These are phyloP conservation scores for Drosophila rhopaloa DNA, from an alignment of 1,140 invertebrate species.

Conservation along the genomic window DNA sequence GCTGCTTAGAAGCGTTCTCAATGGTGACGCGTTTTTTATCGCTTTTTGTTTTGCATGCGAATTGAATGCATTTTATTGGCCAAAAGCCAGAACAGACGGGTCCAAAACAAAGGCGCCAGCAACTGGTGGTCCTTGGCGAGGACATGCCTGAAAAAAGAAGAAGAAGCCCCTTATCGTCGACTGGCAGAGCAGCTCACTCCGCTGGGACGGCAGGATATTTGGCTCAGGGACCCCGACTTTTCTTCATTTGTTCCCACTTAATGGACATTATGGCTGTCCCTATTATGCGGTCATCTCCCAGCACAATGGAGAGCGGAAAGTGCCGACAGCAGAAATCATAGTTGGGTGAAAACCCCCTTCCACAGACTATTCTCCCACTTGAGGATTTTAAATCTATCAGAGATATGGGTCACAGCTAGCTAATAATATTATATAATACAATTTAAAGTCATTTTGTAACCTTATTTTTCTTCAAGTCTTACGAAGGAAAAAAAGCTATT, in stretches of 20 bases:
- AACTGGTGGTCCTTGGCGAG: constrained; percentile 40
- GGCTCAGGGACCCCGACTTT: constrained; percentile 28
- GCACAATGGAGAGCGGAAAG: constrained; percentile 52
- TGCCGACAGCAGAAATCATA: not conserved
- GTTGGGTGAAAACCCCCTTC: no score
- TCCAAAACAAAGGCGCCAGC: constrained; percentile 59
- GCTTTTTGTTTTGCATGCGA: constrained; percentile 79
- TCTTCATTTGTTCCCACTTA: constrained; percentile 72
- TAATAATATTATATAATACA: not conserved
- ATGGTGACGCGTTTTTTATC: constrained; percentile 76
- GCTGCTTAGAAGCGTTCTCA: constrained; percentile 80
- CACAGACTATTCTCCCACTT: no score
- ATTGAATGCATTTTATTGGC: constrained; percentile 78
- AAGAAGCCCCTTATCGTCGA: constrained; percentile 53
- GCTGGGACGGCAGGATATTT: constrained; percentile 4
- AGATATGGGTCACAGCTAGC: not conserved
- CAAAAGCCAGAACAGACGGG: constrained; percentile 53
- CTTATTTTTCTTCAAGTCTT: not conserved
- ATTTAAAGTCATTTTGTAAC: no score
- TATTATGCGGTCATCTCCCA: constrained; percentile 54
- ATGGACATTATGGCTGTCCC: constrained; percentile 71
- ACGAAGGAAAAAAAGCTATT: no score
- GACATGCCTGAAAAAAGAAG: not conserved
- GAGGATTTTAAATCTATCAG: not conserved
- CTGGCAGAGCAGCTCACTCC: constrained; percentile 48